These are phyloP conservation scores for Stichopus horrens DNA, from an alignment of 53 echinoderm and acorn worm species.

Conservation along the genomic window DNA sequence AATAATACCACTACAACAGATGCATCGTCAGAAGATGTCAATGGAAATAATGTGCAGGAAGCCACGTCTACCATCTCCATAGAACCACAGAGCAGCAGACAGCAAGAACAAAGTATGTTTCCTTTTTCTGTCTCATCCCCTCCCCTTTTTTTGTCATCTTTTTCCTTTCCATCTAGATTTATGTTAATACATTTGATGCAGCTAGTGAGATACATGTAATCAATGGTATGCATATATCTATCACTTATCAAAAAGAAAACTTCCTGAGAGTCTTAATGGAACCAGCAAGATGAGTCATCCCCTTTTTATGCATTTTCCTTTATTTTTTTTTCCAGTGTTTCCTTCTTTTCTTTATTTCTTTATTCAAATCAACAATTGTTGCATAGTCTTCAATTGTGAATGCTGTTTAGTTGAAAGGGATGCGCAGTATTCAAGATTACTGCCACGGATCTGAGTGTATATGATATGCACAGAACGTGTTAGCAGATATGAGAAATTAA, in stretches of 20 bases:
- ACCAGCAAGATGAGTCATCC: background rate
- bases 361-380: too few species aligned
- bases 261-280: background rate
- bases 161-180: background rate
- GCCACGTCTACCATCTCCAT: constrained; percentile 3
- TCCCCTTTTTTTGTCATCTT: too few species aligned
- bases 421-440: too few species aligned
- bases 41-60: constrained; percentile 32
- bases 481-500: too few species aligned
- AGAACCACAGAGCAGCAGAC: constrained; percentile 24
- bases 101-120: background rate
- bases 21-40: constrained; percentile 33
- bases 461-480: too few species aligned
- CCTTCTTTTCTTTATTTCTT: too few species aligned
- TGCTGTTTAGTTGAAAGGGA: too few species aligned
- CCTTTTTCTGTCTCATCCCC: background rate
- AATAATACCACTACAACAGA: background rate
- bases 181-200: background rate
- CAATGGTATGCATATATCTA: background rate
- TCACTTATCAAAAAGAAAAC: background rate
- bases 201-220: background rate
- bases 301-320: background rate
- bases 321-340: background rate
- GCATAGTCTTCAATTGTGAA: too few species aligned
- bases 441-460: too few species aligned